phyloP scores from a whole-genome alignment of 2,888 invertebrate genomes.

The Dynastes hyllus region DNA sequence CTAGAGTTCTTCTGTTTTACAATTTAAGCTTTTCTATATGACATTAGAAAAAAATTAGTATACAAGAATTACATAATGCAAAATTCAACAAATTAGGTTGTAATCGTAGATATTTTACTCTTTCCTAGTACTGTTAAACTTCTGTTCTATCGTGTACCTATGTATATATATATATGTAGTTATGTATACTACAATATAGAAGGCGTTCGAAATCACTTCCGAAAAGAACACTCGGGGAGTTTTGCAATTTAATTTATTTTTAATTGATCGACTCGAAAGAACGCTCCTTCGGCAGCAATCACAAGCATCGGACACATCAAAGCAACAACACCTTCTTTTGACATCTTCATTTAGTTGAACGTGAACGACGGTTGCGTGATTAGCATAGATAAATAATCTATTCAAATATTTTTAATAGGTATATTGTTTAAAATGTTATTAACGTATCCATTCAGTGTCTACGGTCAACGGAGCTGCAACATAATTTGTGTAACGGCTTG shows the following conservation, averaged over 20 bases:
- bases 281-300: background rate
- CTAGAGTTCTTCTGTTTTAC: no score
- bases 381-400: slow-evolving; percentile 40
- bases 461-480: background rate
- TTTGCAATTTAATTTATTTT: slow-evolving; percentile 46
- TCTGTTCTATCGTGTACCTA: no score
- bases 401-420: slow-evolving; percentile 33
- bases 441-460: slow-evolving; percentile 15
- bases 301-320: slow-evolving; percentile 34
- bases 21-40: no score
- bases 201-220: slow-evolving; percentile 3
- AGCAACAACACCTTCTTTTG: slow-evolving; percentile 24
- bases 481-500: slow-evolving; percentile 15
- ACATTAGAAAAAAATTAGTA: no score
- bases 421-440: slow-evolving; percentile 42
- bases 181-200: no score
- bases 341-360: slow-evolving; percentile 34
- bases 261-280: slow-evolving; percentile 34
- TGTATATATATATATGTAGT: no score
- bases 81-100: no score
- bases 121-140: no score
- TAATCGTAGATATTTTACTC: no score
- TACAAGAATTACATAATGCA: no score
- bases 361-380: slow-evolving; percentile 23
- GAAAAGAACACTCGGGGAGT: background rate